phyloP scores from a whole-genome alignment of 2,113 vertebrate genomes.

The Acanthisitta chloris region DNA sequence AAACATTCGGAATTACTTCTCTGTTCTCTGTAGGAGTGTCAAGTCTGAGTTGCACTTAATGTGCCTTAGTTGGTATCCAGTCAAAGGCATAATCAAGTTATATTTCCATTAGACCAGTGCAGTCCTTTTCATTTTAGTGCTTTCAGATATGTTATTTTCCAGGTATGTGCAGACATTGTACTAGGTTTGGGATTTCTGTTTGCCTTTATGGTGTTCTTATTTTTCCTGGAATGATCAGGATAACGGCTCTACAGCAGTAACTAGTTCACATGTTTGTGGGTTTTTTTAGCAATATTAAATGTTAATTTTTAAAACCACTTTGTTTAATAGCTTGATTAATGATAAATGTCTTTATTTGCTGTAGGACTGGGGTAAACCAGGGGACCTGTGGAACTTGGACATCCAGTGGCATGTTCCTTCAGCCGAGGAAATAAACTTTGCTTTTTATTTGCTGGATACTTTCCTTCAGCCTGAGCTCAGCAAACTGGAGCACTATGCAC shows the following conservation, averaged over 20 bases:
- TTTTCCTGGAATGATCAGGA: not conserved
- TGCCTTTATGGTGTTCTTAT: not conserved
- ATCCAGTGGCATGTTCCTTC: slow-evolving; percentile 96
- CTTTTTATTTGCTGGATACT: slow-evolving; percentile 88
- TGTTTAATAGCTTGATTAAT: not conserved
- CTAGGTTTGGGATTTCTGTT: not conserved
- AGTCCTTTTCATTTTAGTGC: not conserved
- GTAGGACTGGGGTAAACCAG: slow-evolving; percentile 97
- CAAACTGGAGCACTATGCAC: slow-evolving; percentile 82
- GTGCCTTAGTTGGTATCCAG: not conserved
- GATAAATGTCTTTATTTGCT: not conserved
- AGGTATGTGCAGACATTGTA: not conserved
- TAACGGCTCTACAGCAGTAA: not conserved
- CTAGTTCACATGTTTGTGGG: not conserved
- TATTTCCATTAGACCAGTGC: not conserved
- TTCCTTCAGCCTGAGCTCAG: slow-evolving; percentile 92
- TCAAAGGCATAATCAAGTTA: not conserved
- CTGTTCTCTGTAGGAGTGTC: not conserved
- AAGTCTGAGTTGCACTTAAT: not conserved
- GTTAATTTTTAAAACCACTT: not conserved
- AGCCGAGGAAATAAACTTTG: slow-evolving; percentile 84
- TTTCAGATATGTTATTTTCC: not conserved
- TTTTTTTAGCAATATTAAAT: not conserved
- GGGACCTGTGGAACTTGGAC: slow-evolving; percentile 90
- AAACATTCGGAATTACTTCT: not conserved